Percentiles rank a stretch among this genome's conserved stretches.
Evolutionary conservation across 2,797 vertebrate genomes (phyloP).

Genomic region (Cyclura pinguis): DNA sequence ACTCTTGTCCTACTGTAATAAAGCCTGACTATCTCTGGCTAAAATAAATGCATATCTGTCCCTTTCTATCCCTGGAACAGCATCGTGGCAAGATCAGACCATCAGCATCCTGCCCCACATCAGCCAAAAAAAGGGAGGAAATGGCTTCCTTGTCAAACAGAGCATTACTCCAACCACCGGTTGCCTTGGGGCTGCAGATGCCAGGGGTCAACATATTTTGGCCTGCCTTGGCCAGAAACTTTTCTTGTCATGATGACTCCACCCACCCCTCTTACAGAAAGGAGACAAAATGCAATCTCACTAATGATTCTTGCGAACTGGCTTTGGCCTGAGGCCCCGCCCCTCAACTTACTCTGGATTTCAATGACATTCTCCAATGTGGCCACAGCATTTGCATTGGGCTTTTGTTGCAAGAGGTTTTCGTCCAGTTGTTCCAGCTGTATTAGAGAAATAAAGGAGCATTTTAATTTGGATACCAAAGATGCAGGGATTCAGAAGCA

Average conservation of each 20-base stretch:
- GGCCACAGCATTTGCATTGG: slow-evolving; percentile 89
- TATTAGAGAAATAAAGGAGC: neutral
- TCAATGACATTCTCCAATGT: slow-evolving; percentile 94
- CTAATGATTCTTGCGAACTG: neutral
- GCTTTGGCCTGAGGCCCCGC: too few relatives aligned
- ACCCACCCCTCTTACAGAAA: neutral
- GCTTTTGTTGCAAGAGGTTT: slow-evolving; percentile 87
- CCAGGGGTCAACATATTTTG: neutral
- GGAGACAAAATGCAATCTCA: neutral
- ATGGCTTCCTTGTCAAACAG: neutral
- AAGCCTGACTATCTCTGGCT: neutral
- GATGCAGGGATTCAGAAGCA: neutral
- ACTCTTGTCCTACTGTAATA: neutral
- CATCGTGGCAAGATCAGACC: neutral
- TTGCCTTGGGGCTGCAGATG: neutral
- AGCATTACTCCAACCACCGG: neutral
- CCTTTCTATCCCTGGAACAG: neutral
- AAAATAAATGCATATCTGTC: neutral
- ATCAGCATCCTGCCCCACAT: neutral
- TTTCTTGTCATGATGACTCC: neutral
- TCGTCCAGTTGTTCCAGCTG: slow-evolving; percentile 90
- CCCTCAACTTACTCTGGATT: slow-evolving; percentile 89
- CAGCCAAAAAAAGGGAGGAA: neutral
- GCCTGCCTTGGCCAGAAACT: neutral
- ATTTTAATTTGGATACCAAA: neutral